Evolutionary conservation across 2,888 invertebrate species (phyloP).

Genomic region (Glyphotaelius pellucidus): DNA sequence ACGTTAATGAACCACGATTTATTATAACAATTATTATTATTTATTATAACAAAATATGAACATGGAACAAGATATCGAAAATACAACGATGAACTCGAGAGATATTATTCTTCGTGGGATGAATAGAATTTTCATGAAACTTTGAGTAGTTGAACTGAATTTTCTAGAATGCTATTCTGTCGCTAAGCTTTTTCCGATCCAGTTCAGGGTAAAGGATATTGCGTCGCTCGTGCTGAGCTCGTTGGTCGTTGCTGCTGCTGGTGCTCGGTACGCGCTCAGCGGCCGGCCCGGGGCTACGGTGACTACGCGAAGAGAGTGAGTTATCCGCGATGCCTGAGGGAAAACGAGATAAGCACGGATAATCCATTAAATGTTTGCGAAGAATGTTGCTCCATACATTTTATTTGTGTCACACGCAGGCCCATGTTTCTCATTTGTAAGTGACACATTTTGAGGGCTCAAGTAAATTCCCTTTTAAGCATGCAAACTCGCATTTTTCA

Average conservation of each 20-base stretch:
- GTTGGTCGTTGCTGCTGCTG: neutral
- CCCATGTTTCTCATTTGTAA: neutral
- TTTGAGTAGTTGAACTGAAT: neutral
- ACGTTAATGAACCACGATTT: too few relatives aligned
- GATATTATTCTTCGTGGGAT: neutral
- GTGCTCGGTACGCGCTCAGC: neutral
- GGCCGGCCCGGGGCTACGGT: neutral
- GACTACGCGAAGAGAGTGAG: neutral
- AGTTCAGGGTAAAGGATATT: neutral
- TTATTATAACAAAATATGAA: too few relatives aligned
- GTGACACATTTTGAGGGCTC: neutral
- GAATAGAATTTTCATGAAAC: neutral
- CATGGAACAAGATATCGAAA: too few relatives aligned
- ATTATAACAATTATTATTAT: too few relatives aligned
- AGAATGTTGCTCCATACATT: slow-evolving; percentile 27
- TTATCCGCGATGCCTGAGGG: slow-evolving; percentile 25
- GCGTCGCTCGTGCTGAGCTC: neutral
- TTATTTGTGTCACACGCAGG: slow-evolving; percentile 21
- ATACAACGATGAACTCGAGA: too few relatives aligned
- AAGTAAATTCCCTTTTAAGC: neutral
- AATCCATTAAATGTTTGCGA: slow-evolving; percentile 33
- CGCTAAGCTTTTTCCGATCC: neutral
- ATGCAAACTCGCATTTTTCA: neutral
- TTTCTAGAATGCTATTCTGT: neutral
- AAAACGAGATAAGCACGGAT: slow-evolving; percentile 31